These are phyloP conservation scores for Parus major DNA, from an alignment of 2,113 vertebrate genomes.

Conservation along the genomic window DNA sequence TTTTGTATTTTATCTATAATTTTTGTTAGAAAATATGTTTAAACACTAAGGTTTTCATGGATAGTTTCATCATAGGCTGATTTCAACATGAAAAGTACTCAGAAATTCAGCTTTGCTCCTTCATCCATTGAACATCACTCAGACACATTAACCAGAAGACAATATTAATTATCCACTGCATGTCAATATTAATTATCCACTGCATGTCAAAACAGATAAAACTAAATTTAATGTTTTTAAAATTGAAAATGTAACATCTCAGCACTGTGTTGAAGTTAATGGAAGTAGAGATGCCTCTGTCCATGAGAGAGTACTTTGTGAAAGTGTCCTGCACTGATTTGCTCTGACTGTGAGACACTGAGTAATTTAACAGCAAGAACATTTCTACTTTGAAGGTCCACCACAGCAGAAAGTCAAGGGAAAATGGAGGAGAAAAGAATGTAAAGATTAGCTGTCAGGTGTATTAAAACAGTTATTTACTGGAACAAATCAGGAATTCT, in stretches of 20 bases:
- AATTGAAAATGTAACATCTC: not conserved
- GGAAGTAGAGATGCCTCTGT: not conserved
- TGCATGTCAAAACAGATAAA: not conserved
- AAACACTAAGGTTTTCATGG: not conserved
- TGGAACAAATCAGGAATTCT: conserved; percentile 15
- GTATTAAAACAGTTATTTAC: conserved; percentile 43
- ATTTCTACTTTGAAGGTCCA: not conserved
- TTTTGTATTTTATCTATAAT: not conserved
- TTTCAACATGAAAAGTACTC: not conserved
- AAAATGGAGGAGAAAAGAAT: not conserved
- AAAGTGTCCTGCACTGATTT: not conserved
- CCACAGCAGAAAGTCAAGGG: not conserved
- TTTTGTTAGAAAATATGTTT: not conserved
- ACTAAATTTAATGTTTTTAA: not conserved
- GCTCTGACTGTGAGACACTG: not conserved
- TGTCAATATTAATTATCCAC: not conserved
- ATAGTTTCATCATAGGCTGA: not conserved
- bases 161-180: not conserved
- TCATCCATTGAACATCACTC: not conserved
- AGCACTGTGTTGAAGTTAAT: not conserved
- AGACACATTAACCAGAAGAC: not conserved
- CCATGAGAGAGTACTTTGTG: not conserved
- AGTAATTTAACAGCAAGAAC: not conserved
- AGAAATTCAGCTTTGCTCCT: conserved; percentile 2
- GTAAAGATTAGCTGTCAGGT: not conserved